Evolutionary conservation across 2,113 vertebrate species (phyloP), one percentile per base, ranked within the genome.

Genomic region (Nymphicus hollandicus): DNA sequence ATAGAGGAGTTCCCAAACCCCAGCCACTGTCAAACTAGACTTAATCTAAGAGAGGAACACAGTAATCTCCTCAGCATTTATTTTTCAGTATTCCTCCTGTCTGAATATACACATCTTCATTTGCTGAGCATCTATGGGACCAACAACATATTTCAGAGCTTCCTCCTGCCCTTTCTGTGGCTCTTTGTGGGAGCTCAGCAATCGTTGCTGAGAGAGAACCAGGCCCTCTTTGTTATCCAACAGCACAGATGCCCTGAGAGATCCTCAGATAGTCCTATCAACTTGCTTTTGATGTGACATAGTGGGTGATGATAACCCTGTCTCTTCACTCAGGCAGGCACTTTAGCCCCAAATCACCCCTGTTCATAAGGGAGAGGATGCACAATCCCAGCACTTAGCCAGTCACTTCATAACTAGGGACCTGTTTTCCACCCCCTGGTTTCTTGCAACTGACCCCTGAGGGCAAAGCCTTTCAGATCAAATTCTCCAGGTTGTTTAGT

Each of bases 21-120:
- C 31, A 78, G 53, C 90, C 82, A n/a, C 94, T 96, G 89, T 92
- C 95, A 96, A 44, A 74, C 49, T 28, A 31, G 74, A 69, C 92
- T 89, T 95, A 93, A 97, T 94, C 69, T 86, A 89, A 86, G 71
- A 91, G 63, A 20, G 10, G 70, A 94, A 96, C 23, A 27, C 58
- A 50, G 43, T 65, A 94, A 95, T 91, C 37, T 80, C 74, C 55
- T 81, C 50, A 74, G 69, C 71, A 63, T 85, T 58, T 76, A 76
- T 95, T 93, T 95, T 58, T 85, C 88, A 85, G 93, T 94, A 56
- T 88, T 89, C 46, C 29, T 92, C 15, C 91, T 88, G 61, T 84
- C 79, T 85, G 80, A 65, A 65, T 72, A 79, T 31, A 50, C 88
- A 84, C 52, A 35, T 88, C 80, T 93, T 86, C 80, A 92, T 91